Conservation (phyloP, 2,888 invertebrate species). For the Marronus borbonicus region DNA sequence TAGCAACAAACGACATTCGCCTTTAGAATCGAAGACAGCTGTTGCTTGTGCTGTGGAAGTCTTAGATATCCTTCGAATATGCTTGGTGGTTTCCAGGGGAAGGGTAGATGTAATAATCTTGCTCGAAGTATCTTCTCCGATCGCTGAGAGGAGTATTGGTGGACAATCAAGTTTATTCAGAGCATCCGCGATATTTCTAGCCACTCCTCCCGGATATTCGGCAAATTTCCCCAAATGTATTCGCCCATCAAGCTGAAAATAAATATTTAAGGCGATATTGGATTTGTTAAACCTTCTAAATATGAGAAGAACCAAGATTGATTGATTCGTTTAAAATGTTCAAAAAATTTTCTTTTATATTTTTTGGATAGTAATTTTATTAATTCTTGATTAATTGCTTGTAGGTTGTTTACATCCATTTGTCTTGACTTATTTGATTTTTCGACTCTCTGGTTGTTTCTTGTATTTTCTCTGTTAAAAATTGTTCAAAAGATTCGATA, state of each 20-base stretch:
- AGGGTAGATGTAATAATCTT: slow-evolving; percentile 64
- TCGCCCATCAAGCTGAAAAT: slow-evolving; percentile 83
- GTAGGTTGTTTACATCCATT: too few species aligned
- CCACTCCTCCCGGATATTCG: slow-evolving; percentile 90
- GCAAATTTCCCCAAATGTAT: slow-evolving; percentile 80
- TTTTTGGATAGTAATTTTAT: too few species aligned
- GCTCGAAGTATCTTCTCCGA: slow-evolving; percentile 82
- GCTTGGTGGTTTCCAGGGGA: slow-evolving; percentile 1
- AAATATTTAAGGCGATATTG: not conserved
- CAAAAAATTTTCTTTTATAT: too few species aligned
- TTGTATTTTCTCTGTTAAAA: too few species aligned
- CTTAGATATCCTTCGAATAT: slow-evolving; percentile 57
- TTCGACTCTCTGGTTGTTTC: too few species aligned
- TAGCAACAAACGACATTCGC: slow-evolving; percentile 86
- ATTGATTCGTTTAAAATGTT: too few species aligned
- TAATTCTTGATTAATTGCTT: too few species aligned
- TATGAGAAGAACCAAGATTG: too few species aligned
- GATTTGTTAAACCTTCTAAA: too few species aligned
- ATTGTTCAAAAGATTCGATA: too few species aligned
- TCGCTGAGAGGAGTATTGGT: slow-evolving; percentile 81
- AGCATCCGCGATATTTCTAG: slow-evolving; percentile 91
- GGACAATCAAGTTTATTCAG: slow-evolving; percentile 80
- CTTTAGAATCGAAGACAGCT: slow-evolving; percentile 80
- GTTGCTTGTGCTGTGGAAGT: slow-evolving; percentile 82
- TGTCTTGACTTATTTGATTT: too few species aligned